Evolutionary conservation across 2,888 invertebrate species (phyloP).

Genomic region (Cinara cedri): DNA sequence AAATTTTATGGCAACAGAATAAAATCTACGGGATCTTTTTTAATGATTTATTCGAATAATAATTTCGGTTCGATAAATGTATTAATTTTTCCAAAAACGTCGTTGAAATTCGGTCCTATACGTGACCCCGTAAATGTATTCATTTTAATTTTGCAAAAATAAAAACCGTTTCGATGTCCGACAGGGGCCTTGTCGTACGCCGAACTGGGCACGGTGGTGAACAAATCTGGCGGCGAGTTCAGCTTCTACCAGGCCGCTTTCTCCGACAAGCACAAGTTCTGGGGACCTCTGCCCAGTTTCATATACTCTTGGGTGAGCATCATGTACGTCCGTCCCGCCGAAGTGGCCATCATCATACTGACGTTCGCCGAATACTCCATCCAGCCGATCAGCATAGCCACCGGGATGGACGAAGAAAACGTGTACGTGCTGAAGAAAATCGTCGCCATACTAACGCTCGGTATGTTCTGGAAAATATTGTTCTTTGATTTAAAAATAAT

Average conservation of each 20-base stretch:
- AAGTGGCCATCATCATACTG: slow-evolving; percentile 77
- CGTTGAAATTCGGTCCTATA: no score
- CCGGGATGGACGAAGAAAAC: slow-evolving; percentile 63
- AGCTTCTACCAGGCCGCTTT: slow-evolving; percentile 79
- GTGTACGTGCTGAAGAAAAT: slow-evolving; percentile 67
- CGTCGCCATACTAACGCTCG: slow-evolving; percentile 70
- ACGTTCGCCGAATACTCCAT: slow-evolving; percentile 79
- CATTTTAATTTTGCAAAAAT: no score
- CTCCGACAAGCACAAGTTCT: slow-evolving; percentile 71
- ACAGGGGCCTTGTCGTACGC: slow-evolving; percentile 80
- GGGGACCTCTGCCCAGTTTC: slow-evolving; percentile 77
- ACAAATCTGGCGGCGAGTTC: slow-evolving; percentile 82
- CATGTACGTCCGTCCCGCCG: slow-evolving; percentile 75
- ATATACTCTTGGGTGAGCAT: slow-evolving; percentile 80
- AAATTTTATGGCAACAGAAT: no score
- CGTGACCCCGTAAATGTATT: no score
- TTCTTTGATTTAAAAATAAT: neutral
- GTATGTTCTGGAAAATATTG: slow-evolving; percentile 64
- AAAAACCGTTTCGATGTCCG: no score
- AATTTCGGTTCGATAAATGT: no score
- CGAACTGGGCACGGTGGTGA: slow-evolving; percentile 79
- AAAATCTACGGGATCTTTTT: no score
- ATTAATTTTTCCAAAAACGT: no score
- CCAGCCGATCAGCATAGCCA: slow-evolving; percentile 62
- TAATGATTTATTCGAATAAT: no score